These are phyloP conservation scores for Eufriesea mexicana DNA, from an alignment of 1,140 invertebrate species.

Conservation along the genomic window DNA sequence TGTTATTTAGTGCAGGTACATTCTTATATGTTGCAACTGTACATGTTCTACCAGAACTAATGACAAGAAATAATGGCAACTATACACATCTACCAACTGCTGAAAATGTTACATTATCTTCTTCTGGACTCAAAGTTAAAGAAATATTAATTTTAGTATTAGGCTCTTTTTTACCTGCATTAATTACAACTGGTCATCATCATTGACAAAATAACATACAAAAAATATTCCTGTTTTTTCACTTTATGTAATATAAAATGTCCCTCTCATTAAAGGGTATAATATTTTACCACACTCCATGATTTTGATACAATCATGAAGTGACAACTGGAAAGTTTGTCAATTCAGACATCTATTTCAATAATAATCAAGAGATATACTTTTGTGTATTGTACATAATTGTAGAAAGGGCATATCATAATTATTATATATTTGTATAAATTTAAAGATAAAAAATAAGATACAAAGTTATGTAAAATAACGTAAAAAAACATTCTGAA, in stretches of 20 bases:
- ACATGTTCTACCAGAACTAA: constrained; percentile 97
- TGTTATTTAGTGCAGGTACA: constrained; percentile 99
- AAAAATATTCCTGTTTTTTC: constrained; percentile 9
- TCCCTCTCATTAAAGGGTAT: constrained; percentile 24
- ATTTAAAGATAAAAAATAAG: constrained; percentile 11
- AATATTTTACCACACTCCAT: constrained; percentile 32
- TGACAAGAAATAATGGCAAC: constrained; percentile 81
- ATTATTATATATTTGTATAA: constrained; percentile 43
- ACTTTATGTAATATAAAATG: constrained; percentile 37
- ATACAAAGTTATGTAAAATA: constrained; percentile 20
- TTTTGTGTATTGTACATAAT: constrained; percentile 45
- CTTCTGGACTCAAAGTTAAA: constrained; percentile 86
- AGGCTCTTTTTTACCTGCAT: constrained; percentile 92
- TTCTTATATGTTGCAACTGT: constrained; percentile 99
- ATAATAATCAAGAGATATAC: constrained; percentile 16
- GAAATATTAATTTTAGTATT: constrained; percentile 93
- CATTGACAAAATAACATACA: constrained; percentile 84
- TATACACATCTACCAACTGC: constrained; percentile 82
- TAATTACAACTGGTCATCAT: constrained; percentile 95
- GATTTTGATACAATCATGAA: constrained; percentile 29
- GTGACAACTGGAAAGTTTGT: background rate
- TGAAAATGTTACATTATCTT: constrained; percentile 82
- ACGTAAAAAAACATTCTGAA: background rate
- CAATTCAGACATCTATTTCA: constrained; percentile 3
- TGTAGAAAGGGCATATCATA: constrained; percentile 48